Evolutionary conservation across 2,888 invertebrate genomes (phyloP), one percentile per base, ranked within the genome.

Genomic region (Aradus depressus): DNA sequence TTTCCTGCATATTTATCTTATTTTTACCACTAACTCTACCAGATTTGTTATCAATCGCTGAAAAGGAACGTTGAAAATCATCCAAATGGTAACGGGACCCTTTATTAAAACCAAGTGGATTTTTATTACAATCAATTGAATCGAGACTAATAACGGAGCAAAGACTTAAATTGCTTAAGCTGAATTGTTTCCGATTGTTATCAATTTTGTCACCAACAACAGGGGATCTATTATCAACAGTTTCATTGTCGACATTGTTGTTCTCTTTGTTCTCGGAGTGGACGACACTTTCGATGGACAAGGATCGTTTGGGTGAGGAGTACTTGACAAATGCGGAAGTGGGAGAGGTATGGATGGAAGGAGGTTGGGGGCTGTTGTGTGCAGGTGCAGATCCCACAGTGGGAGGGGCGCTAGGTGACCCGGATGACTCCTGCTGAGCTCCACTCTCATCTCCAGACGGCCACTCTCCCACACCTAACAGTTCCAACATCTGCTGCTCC

Each of bases 401-500:
- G 21, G 43, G 19, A 43, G 38, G 47, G 72, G 67, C 28, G 32
- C 12, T 37, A n/a, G n/a, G n/a, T n/a, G n/a, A n/a, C n/a, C n/a
- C n/a, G n/a, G n/a, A n/a, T n/a, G n/a, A n/a, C n/a, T n/a, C n/a
- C 31, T 16, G 32, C 14, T 34, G 8, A 31, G 51, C 49, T n/a
- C n/a, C n/a, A n/a, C n/a, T n/a, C n/a, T n/a, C n/a, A n/a, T n/a
- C n/a, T n/a, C n/a, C n/a, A n/a, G n/a, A n/a, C n/a, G n/a, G n/a
- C n/a, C n/a, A n/a, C 10, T 54, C 52, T 31, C 25, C 45, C 14
- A 28, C 21, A 44, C 80, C 79, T 69, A 86, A 78, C 28, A 88
- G 75, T 64, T 87, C 85, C 69, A 81, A 80, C 71, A 87, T 77
- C 70, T 88, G 87, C 58, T 80, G 79, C 69, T 86, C 84, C 42